A percentile compares a stretch with the other conserved stretches of the same genome.
These are phyloP conservation scores for Schizothorax lantsangensis DNA, from an alignment of 2,797 vertebrate species.

Conservation along the genomic window DNA sequence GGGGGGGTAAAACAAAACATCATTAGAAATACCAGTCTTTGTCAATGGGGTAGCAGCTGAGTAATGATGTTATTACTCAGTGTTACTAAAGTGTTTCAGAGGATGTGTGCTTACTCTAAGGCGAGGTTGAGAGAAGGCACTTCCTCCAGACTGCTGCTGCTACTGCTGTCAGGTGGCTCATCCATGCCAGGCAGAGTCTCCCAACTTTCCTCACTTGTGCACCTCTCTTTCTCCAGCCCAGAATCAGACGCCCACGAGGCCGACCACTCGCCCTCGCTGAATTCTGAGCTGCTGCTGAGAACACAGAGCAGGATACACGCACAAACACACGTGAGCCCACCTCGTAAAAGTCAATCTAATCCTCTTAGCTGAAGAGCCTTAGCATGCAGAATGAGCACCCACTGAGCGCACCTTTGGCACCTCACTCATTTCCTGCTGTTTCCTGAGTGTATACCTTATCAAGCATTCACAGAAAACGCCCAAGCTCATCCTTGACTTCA, in stretches of 20 bases:
- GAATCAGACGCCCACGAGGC: constrained; percentile 71
- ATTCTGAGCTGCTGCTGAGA: constrained; percentile 75
- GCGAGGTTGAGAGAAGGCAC: constrained; percentile 49
- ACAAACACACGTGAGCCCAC: constrained; percentile 21
- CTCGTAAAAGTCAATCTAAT: constrained; percentile 40
- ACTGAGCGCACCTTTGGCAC: constrained; percentile 19
- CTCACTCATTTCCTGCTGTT: constrained; percentile 2
- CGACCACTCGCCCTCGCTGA: constrained; percentile 82
- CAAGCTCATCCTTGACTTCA: not conserved
- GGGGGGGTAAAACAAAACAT: not conserved
- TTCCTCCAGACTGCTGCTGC: constrained; percentile 68
- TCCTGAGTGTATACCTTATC: not conserved
- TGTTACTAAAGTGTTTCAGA: not conserved
- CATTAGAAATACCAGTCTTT: not conserved
- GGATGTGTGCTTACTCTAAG: constrained; percentile 49
- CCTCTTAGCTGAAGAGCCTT: constrained; percentile 50
- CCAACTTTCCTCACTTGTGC: constrained; percentile 81
- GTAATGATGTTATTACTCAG: not conserved
- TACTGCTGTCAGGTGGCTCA: constrained; percentile 62
- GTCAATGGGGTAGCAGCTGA: not conserved
- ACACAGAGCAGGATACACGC: not conserved
- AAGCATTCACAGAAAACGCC: constrained; percentile 22
- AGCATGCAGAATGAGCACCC: constrained; percentile 20
- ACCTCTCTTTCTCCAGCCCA: constrained; percentile 75
- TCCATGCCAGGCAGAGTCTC: constrained; percentile 75